Evolutionary conservation across 2,888 invertebrate species (phyloP).

Genomic region (Phymatocera aterrima): DNA sequence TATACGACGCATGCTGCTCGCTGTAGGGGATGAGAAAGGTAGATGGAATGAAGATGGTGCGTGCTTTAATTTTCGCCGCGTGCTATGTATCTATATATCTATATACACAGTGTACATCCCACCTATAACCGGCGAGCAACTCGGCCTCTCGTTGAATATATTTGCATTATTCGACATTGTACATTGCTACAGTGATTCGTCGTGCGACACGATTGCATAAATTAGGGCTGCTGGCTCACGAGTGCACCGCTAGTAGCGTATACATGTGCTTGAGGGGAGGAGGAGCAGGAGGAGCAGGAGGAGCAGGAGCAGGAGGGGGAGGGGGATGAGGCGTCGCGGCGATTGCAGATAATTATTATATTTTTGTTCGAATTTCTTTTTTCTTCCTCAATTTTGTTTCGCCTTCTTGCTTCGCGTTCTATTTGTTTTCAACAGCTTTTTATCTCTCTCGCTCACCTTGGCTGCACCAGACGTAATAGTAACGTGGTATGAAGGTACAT

Average conservation of each 20-base stretch:
- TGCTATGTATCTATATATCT: not conserved
- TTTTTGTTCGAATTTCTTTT: not conserved
- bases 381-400: not conserved
- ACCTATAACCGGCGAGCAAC: too few species aligned
- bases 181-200: constrained; percentile 1
- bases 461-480: not conserved
- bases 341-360: not conserved
- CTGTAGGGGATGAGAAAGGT: not conserved
- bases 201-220: constrained; percentile 48
- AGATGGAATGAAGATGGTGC: not conserved
- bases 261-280: not conserved
- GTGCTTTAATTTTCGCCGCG: not conserved
- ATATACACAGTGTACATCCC: too few species aligned
- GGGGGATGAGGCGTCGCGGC: not conserved
- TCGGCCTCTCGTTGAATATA: constrained; percentile 21
- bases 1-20: not conserved
- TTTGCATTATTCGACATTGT: constrained; percentile 20
- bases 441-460: constrained; percentile 44
- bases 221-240: constrained; percentile 37
- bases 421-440: not conserved
- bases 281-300: not conserved
- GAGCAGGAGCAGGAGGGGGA: not conserved
- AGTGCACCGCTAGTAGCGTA: not conserved
- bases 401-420: not conserved
- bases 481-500: too few species aligned